Percentiles rank a stretch among this genome's conserved stretches.
These are phyloP conservation scores for Drosophila chauvacae DNA, from an alignment of 1,140 invertebrate genomes.

Conservation along the genomic window DNA sequence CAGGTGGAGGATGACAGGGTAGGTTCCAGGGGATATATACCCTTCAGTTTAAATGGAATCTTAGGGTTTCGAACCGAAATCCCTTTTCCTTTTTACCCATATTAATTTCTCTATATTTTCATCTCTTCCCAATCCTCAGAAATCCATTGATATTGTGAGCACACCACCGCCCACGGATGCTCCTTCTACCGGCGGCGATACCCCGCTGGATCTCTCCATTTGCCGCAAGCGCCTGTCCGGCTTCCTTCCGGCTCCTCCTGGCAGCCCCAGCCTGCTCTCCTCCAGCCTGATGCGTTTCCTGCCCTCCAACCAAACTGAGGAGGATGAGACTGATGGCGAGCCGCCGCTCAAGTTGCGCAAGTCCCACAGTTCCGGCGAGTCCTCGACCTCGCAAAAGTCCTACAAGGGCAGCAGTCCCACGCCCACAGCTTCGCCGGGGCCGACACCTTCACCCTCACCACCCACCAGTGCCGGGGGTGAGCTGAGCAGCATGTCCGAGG, in stretches of 20 bases:
- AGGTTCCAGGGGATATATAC: constrained; percentile 15
- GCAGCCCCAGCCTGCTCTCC: constrained; percentile 8
- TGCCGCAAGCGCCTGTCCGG: constrained; percentile 78
- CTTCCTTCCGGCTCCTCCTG: background rate
- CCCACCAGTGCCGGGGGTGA: constrained; percentile 76
- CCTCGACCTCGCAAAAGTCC: constrained; percentile 55
- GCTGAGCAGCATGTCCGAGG: constrained; percentile 72
- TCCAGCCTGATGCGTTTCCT: constrained; percentile 33
- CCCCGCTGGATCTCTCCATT: constrained; percentile 91
- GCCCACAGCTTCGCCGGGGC: constrained; percentile 69
- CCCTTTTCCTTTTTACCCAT: background rate
- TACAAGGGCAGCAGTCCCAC: constrained; percentile 71
- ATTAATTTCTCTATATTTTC: background rate
- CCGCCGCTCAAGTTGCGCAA: constrained; percentile 43
- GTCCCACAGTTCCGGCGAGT: constrained; percentile 63
- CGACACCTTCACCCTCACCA: constrained; percentile 84
- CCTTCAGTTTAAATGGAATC: background rate
- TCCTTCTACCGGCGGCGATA: constrained; percentile 80
- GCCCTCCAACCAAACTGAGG: constrained; percentile 21
- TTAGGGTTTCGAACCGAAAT: background rate
- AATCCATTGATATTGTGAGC: constrained; percentile 78
- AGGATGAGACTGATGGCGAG: constrained; percentile 33
- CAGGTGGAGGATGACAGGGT: constrained; percentile 70
- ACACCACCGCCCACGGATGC: constrained; percentile 67
- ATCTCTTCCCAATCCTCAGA: constrained; percentile 27